Conservation (phyloP, 2,113 vertebrate species). For the Raja brachyura region DNA sequence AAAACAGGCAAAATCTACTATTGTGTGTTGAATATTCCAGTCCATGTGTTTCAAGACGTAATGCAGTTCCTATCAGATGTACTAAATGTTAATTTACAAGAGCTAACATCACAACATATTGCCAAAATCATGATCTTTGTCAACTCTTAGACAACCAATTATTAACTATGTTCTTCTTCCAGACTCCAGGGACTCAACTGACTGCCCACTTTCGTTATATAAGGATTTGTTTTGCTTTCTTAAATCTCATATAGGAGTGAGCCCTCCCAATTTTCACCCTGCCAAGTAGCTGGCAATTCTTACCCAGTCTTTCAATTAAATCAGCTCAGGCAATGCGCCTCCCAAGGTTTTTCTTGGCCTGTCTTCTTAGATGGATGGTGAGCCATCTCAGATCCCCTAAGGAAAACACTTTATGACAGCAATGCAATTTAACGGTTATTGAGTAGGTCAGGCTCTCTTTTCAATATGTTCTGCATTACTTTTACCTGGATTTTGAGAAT, state of each 20-base stretch:
- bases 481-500: not conserved
- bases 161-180: not conserved
- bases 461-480: not conserved
- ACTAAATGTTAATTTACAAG: not conserved
- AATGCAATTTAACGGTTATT: not conserved
- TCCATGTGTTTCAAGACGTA: not conserved
- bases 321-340: not conserved
- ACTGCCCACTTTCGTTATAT: not conserved
- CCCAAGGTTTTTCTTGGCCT: not conserved
- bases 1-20: not conserved
- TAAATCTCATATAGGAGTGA: not conserved
- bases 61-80: not conserved
- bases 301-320: not conserved
- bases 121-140: not conserved
- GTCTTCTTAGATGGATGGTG: not conserved
- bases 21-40: not conserved
- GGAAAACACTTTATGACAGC: not conserved
- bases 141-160: not conserved
- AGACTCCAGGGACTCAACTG: not conserved
- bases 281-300: not conserved
- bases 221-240: too few relatives aligned
- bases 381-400: not conserved
- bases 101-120: not conserved
- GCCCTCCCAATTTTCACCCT: not conserved
- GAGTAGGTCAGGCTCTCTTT: not conserved